phyloP scores from a whole-genome alignment of 2,797 vertebrate genomes.

The Coendou prehensilis region DNA sequence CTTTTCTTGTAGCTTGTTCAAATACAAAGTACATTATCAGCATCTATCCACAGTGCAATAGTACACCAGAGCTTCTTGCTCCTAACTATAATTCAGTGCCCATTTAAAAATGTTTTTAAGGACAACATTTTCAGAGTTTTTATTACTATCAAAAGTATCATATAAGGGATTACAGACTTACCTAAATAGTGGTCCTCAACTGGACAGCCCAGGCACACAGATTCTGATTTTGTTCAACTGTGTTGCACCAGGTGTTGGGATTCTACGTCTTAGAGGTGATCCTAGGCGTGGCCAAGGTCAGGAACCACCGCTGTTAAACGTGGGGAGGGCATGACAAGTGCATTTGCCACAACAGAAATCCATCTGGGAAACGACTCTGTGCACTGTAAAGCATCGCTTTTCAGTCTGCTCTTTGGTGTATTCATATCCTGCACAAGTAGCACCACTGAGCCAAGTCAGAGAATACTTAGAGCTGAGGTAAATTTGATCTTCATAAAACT shows the following conservation, averaged over 20 bases:
- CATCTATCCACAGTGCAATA: not conserved
- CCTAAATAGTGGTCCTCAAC: not conserved
- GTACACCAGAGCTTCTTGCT: not conserved
- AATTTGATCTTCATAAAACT: constrained; percentile 15
- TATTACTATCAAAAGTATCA: not conserved
- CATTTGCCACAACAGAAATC: fast-evolving
- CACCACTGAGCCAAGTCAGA: fast-evolving
- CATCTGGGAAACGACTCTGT: fast-evolving
- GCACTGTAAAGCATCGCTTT: fast-evolving
- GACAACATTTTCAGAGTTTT: not conserved
- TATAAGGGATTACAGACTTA: not conserved
- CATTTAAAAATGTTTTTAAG: not conserved
- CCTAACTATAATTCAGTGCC: not conserved
- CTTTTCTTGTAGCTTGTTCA: not conserved
- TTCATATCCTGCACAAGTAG: fast-evolving
- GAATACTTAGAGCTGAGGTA: fast-evolving
- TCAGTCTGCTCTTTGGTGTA: fast-evolving
- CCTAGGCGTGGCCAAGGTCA: not conserved
- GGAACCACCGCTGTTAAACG: not conserved
- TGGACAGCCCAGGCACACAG: not conserved
- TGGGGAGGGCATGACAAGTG: not conserved
- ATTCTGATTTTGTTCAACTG: not conserved
- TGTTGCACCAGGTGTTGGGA: fast-evolving
- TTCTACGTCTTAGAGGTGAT: not conserved
- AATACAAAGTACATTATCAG: not conserved